Conservation (phyloP, 2,113 vertebrate species). For the Podarcis muralis region DNA sequence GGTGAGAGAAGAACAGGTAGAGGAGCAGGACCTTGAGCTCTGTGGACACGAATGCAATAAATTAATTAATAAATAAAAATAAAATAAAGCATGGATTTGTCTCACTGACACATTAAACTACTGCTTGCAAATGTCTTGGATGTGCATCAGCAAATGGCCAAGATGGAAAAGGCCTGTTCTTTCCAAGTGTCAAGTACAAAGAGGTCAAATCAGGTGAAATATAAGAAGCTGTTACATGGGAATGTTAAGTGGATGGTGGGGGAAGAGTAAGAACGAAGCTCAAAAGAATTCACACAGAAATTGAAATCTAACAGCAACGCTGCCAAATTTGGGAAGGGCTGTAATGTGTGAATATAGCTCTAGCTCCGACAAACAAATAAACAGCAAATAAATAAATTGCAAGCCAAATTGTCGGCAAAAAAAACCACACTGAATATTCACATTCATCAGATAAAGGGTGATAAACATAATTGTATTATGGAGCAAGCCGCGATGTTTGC, state of each 20-base stretch:
- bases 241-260: not conserved
- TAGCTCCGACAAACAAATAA: not conserved
- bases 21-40: too few relatives aligned
- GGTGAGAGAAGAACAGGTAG: too few relatives aligned
- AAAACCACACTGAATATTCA: slow-evolving; percentile 13
- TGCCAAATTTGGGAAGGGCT: not conserved
- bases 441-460: slow-evolving; percentile 25
- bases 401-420: not conserved
- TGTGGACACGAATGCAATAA: too few relatives aligned
- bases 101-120: not conserved
- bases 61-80: too few relatives aligned
- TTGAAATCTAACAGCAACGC: not conserved
- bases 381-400: not conserved
- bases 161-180: not conserved
- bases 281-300: not conserved
- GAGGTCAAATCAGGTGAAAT: not conserved
- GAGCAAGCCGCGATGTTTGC: not conserved
- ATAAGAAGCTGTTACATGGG: not conserved
- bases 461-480: slow-evolving; percentile 35
- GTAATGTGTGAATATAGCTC: not conserved
- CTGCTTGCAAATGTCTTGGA: not conserved
- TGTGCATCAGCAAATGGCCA: not conserved
- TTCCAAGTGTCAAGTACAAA: not conserved
- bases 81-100: not conserved
- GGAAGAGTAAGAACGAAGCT: not conserved